These are phyloP conservation scores for Zygogramma bicolorata DNA, from an alignment of 2,888 invertebrate species.

Conservation along the genomic window DNA sequence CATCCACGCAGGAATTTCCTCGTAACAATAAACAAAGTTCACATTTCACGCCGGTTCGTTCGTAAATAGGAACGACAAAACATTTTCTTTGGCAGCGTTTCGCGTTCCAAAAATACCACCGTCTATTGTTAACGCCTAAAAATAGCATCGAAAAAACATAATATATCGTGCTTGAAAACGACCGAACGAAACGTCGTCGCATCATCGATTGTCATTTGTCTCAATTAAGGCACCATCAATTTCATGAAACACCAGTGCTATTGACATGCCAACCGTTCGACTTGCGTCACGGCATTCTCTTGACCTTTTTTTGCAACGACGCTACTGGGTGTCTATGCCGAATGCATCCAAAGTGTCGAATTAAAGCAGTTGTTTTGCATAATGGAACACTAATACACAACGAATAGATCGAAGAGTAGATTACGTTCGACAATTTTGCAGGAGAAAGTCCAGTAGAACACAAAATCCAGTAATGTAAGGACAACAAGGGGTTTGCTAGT, in stretches of 20 bases:
- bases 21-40: too few relatives aligned
- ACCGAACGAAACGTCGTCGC: background rate
- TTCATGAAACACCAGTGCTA: slow-evolving; percentile 9
- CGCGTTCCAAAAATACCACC: background rate
- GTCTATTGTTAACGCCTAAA: background rate
- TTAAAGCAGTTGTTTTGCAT: slow-evolving; percentile 11
- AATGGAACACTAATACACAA: slow-evolving; percentile 5
- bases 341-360: slow-evolving; percentile 27
- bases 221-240: slow-evolving; percentile 32
- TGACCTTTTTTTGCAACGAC: slow-evolving; percentile 46
- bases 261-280: slow-evolving; percentile 39
- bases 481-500: too few relatives aligned
- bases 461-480: too few relatives aligned
- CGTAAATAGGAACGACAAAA: background rate
- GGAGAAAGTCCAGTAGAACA: too few relatives aligned
- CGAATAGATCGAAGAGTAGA: background rate
- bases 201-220: slow-evolving; percentile 15
- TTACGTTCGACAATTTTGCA: background rate
- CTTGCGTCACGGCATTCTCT: slow-evolving; percentile 50
- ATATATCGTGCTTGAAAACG: too few relatives aligned
- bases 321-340: slow-evolving; percentile 16
- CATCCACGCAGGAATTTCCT: too few relatives aligned
- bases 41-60: background rate
- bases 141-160: background rate
- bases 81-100: background rate